Conservation (phyloP, 2,888 invertebrate genomes). For the Amblyteles armatorius region DNA sequence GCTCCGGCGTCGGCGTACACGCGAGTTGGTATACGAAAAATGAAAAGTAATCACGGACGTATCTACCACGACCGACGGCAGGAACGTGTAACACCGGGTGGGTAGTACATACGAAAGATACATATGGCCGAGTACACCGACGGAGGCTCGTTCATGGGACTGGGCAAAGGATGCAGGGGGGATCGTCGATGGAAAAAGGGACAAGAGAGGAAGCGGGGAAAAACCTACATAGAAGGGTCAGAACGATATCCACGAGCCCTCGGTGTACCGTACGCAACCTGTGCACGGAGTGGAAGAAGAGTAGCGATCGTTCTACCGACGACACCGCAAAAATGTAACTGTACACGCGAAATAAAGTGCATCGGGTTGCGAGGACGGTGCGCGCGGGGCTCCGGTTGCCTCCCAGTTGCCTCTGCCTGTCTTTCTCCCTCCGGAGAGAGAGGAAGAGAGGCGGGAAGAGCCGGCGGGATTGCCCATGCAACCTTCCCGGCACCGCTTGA, state of each 20-base stretch:
- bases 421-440: constrained; percentile 71
- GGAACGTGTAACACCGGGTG: constrained; percentile 52
- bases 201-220: constrained; percentile 14
- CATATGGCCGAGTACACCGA: constrained; percentile 11
- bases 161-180: constrained; percentile 9
- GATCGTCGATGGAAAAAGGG: constrained; percentile 2
- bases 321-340: constrained; percentile 67
- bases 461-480: constrained; percentile 55
- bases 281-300: constrained; percentile 39
- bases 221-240: constrained; percentile 4
- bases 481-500: constrained; percentile 63
- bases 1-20: constrained; percentile 37
- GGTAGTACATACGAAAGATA: constrained; percentile 72
- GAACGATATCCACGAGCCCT: background rate
- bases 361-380: constrained; percentile 63
- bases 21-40: constrained; percentile 73
- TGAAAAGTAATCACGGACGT: constrained; percentile 82
- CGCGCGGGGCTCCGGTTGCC: constrained; percentile 49
- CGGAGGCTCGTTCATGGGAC: background rate
- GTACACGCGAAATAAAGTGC: constrained; percentile 64
- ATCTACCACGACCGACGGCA: constrained; percentile 78
- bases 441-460: background rate
- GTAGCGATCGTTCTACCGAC: constrained; percentile 57
- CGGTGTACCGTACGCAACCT: constrained; percentile 8
- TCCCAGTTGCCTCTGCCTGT: constrained; percentile 47